Percentiles rank a stretch among this genome's conserved stretches.
Conservation (phyloP, 2,888 invertebrate genomes). For the Nasonovia ribisnigri region DNA sequence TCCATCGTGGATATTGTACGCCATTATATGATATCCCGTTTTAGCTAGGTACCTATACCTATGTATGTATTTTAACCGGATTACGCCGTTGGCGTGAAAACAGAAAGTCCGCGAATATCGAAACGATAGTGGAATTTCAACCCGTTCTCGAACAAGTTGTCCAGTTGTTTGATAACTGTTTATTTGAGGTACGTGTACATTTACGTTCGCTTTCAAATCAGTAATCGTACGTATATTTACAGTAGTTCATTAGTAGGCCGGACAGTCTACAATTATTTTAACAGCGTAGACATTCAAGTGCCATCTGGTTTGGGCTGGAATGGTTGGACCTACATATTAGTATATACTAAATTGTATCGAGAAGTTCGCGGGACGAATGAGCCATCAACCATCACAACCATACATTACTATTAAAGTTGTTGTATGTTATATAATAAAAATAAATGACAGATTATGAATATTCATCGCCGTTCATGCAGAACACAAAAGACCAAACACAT, state of each 20-base stretch:
- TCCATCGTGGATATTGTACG: not conserved
- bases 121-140: not conserved
- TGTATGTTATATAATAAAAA: not conserved
- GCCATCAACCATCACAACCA: not conserved
- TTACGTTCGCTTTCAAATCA: not conserved
- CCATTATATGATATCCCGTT: not conserved
- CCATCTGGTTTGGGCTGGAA: not conserved
- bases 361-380: not conserved
- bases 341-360: not conserved
- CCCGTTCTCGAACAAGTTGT: not conserved
- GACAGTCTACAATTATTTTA: not conserved
- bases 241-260: not conserved
- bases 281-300: not conserved
- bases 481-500: too few relatives aligned
- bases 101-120: not conserved
- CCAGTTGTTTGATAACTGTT: not conserved
- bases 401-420: not conserved
- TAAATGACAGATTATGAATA: too few relatives aligned
- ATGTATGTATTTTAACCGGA: not conserved
- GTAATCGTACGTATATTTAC: not conserved
- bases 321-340: not conserved
- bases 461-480: too few relatives aligned
- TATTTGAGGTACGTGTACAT: not conserved
- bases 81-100: not conserved
- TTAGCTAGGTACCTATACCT: not conserved